Evolutionary conservation across 2,888 invertebrate species (phyloP).

Genomic region (Cantharis lateralis): DNA sequence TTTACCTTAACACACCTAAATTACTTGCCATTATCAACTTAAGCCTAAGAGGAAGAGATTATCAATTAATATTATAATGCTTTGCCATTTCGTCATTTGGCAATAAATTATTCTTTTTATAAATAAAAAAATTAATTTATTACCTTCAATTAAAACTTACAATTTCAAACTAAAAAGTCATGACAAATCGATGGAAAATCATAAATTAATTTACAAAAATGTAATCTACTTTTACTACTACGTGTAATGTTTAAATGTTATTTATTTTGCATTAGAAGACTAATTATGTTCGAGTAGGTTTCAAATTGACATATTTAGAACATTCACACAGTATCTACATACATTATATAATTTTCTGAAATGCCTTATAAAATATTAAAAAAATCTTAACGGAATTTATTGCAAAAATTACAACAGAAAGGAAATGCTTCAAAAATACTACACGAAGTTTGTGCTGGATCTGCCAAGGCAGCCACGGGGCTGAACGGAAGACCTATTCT

Average conservation of each 20-base stretch:
- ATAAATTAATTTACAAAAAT: neutral
- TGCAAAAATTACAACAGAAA: neutral
- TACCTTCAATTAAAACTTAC: neutral
- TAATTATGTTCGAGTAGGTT: neutral
- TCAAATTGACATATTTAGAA: neutral
- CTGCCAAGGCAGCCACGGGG: neutral
- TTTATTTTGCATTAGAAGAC: neutral
- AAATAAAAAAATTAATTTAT: neutral
- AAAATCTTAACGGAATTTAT: neutral
- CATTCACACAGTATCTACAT: neutral
- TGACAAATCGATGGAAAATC: neutral
- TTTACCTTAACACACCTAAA: neutral
- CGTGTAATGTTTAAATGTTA: neutral
- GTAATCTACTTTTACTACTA: neutral
- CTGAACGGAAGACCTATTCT: neutral
- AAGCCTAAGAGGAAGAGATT: neutral
- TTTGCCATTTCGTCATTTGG: neutral
- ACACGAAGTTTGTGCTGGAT: too few species aligned
- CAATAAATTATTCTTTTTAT: neutral
- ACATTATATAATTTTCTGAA: neutral
- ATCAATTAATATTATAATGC: neutral
- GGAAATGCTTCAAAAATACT: neutral
- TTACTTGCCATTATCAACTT: neutral
- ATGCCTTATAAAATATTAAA: neutral
- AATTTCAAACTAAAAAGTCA: neutral